A percentile compares a stretch with the other conserved stretches of the same genome.
phyloP scores from a whole-genome alignment of 2,888 invertebrate genomes.

The Drosophila yooni region DNA sequence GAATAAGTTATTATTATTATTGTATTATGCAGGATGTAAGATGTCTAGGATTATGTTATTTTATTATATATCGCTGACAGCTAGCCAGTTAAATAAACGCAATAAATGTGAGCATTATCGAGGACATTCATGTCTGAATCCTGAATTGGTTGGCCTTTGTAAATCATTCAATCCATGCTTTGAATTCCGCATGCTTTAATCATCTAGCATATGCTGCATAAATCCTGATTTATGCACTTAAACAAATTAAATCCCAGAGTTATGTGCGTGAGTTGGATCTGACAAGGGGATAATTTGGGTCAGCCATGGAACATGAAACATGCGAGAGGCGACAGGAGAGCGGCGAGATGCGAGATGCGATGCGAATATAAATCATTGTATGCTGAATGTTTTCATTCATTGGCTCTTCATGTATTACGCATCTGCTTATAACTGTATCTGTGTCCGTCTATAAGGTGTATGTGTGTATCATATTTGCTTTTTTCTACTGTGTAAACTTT shows the following conservation, averaged over 20 bases:
- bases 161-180: constrained; percentile 16
- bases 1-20: neutral
- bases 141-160: neutral
- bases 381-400: constrained; percentile 10
- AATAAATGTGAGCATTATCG: neutral
- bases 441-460: constrained; percentile 9
- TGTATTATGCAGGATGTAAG: neutral
- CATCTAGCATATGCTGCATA: constrained; percentile 53
- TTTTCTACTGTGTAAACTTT: constrained; percentile 8
- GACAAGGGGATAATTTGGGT: constrained; percentile 60
- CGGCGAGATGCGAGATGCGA: neutral
- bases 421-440: constrained; percentile 4
- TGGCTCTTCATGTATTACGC: constrained; percentile 16
- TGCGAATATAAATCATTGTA: constrained; percentile 45
- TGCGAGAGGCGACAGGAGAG: constrained; percentile 7
- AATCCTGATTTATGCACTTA: constrained; percentile 73
- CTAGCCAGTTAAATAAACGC: neutral
- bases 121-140: neutral
- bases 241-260: constrained; percentile 61
- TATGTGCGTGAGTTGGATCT: constrained; percentile 50
- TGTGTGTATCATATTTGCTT: neutral
- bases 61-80: neutral
- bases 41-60: neutral
- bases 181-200: constrained; percentile 16
- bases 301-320: constrained; percentile 31